Base-by-base conservation (phyloP, 1,140 invertebrate species). In the honey bee (Apis mellifera) region DNA sequence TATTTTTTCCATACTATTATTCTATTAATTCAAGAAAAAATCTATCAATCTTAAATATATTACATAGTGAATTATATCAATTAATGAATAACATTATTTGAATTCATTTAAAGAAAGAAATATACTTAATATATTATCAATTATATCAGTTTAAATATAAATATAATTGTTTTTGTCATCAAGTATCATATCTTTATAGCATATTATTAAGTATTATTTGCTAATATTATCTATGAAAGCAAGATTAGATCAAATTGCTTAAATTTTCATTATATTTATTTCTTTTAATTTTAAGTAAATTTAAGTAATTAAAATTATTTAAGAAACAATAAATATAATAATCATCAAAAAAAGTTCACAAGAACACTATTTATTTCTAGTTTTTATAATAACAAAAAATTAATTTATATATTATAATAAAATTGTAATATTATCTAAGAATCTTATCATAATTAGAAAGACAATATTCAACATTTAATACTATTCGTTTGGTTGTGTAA, bases 1-100 rank as follows among this genome's bases (percentile, higher is more conserved):
- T 32, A 66, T 77, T 70, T 78, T 23, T 66, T 23, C 72, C 89
- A 90, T 91, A n/a, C 17, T 72, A 23, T 50, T 60, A 1, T 21
- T 57, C 62, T 69, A 23, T 32, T 21, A 13, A 13, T 11, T 57
- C 19, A 78, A 11, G 54, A 26, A 64, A 26, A 0, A 50, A 60
- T 74, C 17, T 42, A 2, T 74, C 17, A 57, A 48, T 32, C 42
- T 21, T 23, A 75, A 5, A 64, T 60, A 19, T 13, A 26, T 15
- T 13, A 42, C 8, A 9, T 2, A 55, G 11, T 68, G 15, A 42
- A 66, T 26, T 32, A 23, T 13, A 32, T 17, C 26, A 64, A 64
- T 0, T 26, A 57, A 19, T 7, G n/a, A 52, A 23, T 26, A 70
- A 50, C 19, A 19, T 15, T 15, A 21, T 19, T 26, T 26, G 26